Conservation (phyloP, 2,888 invertebrate species). For the Euzophera pinguis region DNA sequence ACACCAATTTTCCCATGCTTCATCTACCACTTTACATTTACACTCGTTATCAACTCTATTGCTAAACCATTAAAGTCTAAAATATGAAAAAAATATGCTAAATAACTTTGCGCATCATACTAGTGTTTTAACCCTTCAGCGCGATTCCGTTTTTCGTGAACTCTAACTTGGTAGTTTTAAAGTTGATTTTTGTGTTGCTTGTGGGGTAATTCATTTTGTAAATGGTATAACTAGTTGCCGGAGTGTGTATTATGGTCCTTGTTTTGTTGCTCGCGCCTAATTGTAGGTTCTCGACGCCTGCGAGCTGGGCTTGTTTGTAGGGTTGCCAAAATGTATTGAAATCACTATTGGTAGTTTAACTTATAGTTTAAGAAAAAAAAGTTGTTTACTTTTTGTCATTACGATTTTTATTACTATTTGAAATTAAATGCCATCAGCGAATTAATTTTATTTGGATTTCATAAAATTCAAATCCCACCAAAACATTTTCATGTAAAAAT, state of each 20-base stretch:
- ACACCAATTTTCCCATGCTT: conserved; percentile 54
- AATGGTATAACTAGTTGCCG: conserved; percentile 59
- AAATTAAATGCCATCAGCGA: too few species aligned
- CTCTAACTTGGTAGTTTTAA: conserved; percentile 19
- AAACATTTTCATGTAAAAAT: too few species aligned
- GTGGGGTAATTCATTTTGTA: conserved; percentile 27
- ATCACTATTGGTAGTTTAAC: neutral
- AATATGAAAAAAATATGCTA: conserved; percentile 20
- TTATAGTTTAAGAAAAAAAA: too few species aligned
- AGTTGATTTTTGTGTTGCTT: conserved; percentile 28
- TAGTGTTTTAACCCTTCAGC: conserved; percentile 45
- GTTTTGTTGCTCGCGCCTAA: conserved; percentile 62
- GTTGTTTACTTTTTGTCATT: too few species aligned
- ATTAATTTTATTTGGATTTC: too few species aligned
- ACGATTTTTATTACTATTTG: too few species aligned
- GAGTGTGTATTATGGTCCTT: conserved; percentile 67
- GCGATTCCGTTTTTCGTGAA: conserved; percentile 12
- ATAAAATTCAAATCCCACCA: too few species aligned
- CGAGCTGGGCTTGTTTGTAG: conserved; percentile 48
- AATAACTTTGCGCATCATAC: conserved; percentile 35
- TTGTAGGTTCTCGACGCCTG: conserved; percentile 78
- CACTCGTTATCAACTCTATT: conserved; percentile 16
- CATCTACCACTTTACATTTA: conserved; percentile 17
- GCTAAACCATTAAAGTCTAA: conserved; percentile 17
- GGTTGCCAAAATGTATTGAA: conserved; percentile 34